A percentile compares a stretch with the other conserved stretches of the same genome.
Evolutionary conservation across 2,888 invertebrate species (phyloP).

Genomic region (Baccha elongata): DNA sequence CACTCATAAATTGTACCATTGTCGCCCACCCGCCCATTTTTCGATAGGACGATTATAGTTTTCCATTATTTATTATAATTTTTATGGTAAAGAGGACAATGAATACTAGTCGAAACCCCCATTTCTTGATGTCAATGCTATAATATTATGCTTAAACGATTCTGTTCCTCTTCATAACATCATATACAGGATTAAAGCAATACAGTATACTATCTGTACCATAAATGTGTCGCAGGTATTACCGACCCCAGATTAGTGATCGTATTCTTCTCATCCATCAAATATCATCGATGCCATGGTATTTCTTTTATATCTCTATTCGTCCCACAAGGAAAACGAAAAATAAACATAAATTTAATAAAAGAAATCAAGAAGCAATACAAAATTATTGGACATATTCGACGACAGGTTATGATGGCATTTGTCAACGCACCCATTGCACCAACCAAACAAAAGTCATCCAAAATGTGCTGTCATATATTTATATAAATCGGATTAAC

Average conservation of each 20-base stretch:
- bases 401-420: constrained; percentile 72
- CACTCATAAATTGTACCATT: too few relatives aligned
- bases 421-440: constrained; percentile 65
- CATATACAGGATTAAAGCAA: too few relatives aligned
- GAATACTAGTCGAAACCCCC: too few relatives aligned
- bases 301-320: neutral
- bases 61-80: too few relatives aligned
- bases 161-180: too few relatives aligned
- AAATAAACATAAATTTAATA: neutral
- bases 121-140: too few relatives aligned
- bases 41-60: too few relatives aligned
- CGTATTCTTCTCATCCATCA: neutral
- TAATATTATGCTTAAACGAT: too few relatives aligned
- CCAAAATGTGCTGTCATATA: constrained; percentile 57
- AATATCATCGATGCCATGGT: constrained; percentile 27
- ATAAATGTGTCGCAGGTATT: too few relatives aligned
- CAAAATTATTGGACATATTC: constrained; percentile 58
- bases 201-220: too few relatives aligned
- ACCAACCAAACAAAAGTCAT: constrained; percentile 49
- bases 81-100: too few relatives aligned
- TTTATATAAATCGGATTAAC: constrained; percentile 64
- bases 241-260: constrained; percentile 40
- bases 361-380: constrained; percentile 18
- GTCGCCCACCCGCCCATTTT: too few relatives aligned
- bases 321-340: neutral